These are phyloP conservation scores for Cantharis flavilabris DNA, from an alignment of 2,888 invertebrate species.

Conservation along the genomic window DNA sequence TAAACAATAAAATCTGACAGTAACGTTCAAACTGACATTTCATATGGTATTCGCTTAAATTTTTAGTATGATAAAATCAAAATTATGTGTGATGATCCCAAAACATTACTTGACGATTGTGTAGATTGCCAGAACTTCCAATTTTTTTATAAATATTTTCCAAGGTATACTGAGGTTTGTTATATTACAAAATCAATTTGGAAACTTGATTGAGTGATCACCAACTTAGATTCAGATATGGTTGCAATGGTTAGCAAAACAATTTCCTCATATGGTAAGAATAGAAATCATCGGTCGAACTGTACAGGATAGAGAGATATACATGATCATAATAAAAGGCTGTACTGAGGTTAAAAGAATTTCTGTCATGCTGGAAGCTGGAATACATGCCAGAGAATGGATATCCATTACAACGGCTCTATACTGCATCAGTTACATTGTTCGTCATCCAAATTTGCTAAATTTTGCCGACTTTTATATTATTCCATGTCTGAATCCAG, in stretches of 20 bases:
- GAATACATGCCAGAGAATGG: slow-evolving; percentile 40
- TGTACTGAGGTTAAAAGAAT: slow-evolving; percentile 15
- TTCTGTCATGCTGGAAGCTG: slow-evolving; percentile 34
- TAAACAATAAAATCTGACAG: not conserved
- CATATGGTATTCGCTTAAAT: not conserved
- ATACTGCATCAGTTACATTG: slow-evolving; percentile 33
- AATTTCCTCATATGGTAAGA: slow-evolving; percentile 26
- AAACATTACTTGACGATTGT: fast-evolving
- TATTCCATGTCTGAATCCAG: slow-evolving; percentile 38
- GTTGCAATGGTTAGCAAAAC: slow-evolving; percentile 4
- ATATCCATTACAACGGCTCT: slow-evolving; percentile 32
- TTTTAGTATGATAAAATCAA: not conserved
- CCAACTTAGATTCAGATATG: not conserved
- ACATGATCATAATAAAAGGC: slow-evolving; percentile 27
- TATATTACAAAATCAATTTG: not conserved
- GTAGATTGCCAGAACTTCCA: not conserved
- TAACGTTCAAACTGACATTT: not conserved
- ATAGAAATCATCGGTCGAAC: slow-evolving; percentile 33
- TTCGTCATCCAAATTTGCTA: slow-evolving; percentile 21
- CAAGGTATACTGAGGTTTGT: slow-evolving; percentile 23
- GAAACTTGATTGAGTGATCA: not conserved
- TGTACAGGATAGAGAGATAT: slow-evolving; percentile 31
- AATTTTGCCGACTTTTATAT: slow-evolving; percentile 35
- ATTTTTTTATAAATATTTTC: slow-evolving; percentile 17
- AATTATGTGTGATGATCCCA: not conserved